These are phyloP conservation scores for Antitype chi DNA, from an alignment of 2,888 invertebrate species.

Conservation along the genomic window DNA sequence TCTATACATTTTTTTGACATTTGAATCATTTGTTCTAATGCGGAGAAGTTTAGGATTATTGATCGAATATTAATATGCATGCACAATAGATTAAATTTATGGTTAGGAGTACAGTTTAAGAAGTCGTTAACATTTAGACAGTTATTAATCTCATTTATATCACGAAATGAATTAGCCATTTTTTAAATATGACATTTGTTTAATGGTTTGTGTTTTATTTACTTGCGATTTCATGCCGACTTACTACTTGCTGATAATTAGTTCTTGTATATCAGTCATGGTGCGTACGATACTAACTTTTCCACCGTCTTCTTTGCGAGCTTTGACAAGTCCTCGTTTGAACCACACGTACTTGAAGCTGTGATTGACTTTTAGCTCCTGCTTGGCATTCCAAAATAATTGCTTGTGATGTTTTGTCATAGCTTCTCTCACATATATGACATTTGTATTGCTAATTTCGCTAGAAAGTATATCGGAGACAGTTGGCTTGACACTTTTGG, in stretches of 20 bases:
- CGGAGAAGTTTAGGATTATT: constrained; percentile 22
- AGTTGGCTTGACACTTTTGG: constrained; percentile 14
- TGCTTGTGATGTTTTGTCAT: constrained; percentile 28
- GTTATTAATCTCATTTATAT: constrained; percentile 15
- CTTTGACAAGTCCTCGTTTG: constrained; percentile 11
- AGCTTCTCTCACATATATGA: constrained; percentile 20
- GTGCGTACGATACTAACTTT: constrained; percentile 2
- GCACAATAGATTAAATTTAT: constrained; percentile 4
- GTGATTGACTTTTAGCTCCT: constrained; percentile 22
- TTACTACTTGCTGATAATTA: background rate
- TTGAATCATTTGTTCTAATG: constrained; percentile 9
- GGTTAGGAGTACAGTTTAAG: constrained; percentile 1
- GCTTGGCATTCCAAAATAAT: constrained; percentile 31
- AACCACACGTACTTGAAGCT: constrained; percentile 38
- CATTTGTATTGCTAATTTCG: background rate
- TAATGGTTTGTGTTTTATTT: background rate
- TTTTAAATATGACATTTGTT: background rate
- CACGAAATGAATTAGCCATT: constrained; percentile 1
- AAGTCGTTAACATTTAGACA: constrained; percentile 15
- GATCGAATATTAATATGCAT: constrained; percentile 30
- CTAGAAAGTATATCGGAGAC: background rate
- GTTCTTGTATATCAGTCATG: too few relatives aligned
- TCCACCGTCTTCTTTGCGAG: constrained; percentile 13
- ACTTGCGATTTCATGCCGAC: background rate
- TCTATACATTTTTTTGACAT: background rate